phyloP scores from a whole-genome alignment of 1,140 invertebrate genomes.

The Megathymus violae region DNA sequence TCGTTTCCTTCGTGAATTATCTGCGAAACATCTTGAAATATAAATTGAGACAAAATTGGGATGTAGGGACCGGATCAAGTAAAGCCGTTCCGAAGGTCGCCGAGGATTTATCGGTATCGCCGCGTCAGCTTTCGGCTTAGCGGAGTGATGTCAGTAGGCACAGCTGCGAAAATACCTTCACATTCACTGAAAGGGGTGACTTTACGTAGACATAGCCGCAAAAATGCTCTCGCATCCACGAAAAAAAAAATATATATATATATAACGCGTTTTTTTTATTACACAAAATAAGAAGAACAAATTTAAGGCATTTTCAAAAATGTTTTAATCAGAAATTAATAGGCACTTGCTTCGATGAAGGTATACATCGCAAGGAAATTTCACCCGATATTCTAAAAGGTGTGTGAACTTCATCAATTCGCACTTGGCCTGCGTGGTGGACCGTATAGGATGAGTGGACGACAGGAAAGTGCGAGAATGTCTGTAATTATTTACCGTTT shows the following conservation, averaged over 20 bases:
- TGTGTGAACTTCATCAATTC: too few relatives aligned
- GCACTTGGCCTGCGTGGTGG: too few relatives aligned
- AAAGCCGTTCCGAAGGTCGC: slow-evolving; percentile 11
- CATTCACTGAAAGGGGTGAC: background rate
- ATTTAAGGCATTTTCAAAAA: too few relatives aligned
- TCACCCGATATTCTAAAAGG: too few relatives aligned
- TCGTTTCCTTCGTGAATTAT: too few relatives aligned
- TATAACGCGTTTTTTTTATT: background rate
- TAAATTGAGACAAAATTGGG: slow-evolving; percentile 19
- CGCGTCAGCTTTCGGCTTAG: slow-evolving; percentile 15
- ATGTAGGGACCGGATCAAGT: slow-evolving; percentile 5
- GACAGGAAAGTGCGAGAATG: too few relatives aligned
- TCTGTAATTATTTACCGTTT: too few relatives aligned
- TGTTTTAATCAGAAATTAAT: too few relatives aligned
- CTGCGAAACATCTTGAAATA: slow-evolving; percentile 1
- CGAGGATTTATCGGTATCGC: slow-evolving; percentile 19
- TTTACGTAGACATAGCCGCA: background rate
- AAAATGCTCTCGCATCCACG: background rate
- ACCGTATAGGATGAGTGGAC: too few relatives aligned
- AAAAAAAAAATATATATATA: background rate
- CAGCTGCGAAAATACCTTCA: slow-evolving; percentile 7
- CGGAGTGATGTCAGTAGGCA: background rate
- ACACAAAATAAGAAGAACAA: background rate
- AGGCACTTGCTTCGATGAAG: too few relatives aligned
- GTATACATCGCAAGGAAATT: too few relatives aligned